Evolutionary conservation across 2,888 invertebrate genomes (phyloP).

Genomic region (Linyphia triangularis): DNA sequence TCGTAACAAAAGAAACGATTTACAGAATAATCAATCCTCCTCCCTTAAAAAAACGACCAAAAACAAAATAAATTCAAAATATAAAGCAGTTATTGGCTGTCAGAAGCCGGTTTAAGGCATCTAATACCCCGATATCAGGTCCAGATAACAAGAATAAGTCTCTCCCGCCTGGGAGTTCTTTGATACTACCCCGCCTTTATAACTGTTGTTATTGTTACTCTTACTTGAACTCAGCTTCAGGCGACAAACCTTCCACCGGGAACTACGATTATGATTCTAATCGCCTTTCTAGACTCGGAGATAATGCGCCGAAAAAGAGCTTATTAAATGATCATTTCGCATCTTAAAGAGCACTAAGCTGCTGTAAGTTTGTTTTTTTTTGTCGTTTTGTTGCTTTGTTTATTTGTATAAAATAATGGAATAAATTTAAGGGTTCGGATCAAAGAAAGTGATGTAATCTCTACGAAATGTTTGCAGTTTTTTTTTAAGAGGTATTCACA

Average conservation of each 20-base stretch:
- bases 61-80: neutral
- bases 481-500: neutral
- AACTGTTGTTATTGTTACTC: slow-evolving; percentile 29
- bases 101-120: slow-evolving; percentile 13
- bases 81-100: slow-evolving; percentile 31
- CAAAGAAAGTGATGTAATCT: neutral
- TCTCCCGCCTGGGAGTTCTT: neutral
- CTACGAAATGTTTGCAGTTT: neutral
- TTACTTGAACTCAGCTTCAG: slow-evolving; percentile 28
- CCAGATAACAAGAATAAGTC: neutral
- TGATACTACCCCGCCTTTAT: neutral
- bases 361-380: neutral
- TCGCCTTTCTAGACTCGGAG: slow-evolving; percentile 52
- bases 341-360: slow-evolving; percentile 47
- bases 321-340: slow-evolving; percentile 62
- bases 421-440: neutral
- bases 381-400: neutral
- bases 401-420: neutral
- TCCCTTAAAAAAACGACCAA: neutral
- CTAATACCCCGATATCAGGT: slow-evolving; percentile 3
- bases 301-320: slow-evolving; percentile 61
- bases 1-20: neutral
- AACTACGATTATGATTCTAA: slow-evolving; percentile 57
- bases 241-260: slow-evolving; percentile 33
- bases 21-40: neutral